phyloP scores from a whole-genome alignment of 2,113 vertebrate genomes.

The Speoplatyrhinus poulsoni region DNA sequence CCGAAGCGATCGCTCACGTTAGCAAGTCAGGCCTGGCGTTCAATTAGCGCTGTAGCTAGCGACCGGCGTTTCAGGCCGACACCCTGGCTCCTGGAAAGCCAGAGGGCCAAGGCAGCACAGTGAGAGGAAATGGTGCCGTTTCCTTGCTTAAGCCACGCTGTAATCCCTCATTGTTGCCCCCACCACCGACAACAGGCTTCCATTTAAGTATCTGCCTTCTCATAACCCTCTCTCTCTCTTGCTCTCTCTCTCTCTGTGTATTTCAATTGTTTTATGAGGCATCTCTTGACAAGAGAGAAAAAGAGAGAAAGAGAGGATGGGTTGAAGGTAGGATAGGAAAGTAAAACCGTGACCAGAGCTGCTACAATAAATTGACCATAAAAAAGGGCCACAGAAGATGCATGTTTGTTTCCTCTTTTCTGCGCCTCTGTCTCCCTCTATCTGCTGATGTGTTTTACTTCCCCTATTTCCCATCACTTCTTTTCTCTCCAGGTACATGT shows the following conservation, averaged over 20 bases:
- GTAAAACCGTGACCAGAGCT: neutral
- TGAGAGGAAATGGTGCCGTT: slow-evolving; percentile 19
- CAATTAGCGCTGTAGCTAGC: slow-evolving; percentile 44
- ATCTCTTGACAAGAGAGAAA: slow-evolving; percentile 1
- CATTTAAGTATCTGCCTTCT: neutral
- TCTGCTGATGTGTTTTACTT: slow-evolving; percentile 1
- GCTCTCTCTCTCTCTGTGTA: neutral
- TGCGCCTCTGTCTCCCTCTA: slow-evolving; percentile 6
- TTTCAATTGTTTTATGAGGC: neutral
- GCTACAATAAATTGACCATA: neutral
- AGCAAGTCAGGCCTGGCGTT: slow-evolving; percentile 40
- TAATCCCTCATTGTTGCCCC: slow-evolving; percentile 40
- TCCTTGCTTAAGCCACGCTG: neutral
- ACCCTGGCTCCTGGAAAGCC: slow-evolving; percentile 27
- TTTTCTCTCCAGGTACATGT: neutral
- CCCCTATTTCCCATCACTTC: neutral
- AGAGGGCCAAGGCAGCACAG: slow-evolving; percentile 13
- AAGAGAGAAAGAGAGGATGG: neutral
- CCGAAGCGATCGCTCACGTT: slow-evolving; percentile 65
- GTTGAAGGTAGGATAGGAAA: neutral
- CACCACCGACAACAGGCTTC: slow-evolving; percentile 25
- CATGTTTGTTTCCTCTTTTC: neutral
- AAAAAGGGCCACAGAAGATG: neutral
- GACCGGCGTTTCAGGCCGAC: slow-evolving; percentile 45
- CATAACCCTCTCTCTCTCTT: neutral